Evolutionary conservation across 2,797 vertebrate genomes (phyloP).

Genomic region (Rhinella marina): DNA sequence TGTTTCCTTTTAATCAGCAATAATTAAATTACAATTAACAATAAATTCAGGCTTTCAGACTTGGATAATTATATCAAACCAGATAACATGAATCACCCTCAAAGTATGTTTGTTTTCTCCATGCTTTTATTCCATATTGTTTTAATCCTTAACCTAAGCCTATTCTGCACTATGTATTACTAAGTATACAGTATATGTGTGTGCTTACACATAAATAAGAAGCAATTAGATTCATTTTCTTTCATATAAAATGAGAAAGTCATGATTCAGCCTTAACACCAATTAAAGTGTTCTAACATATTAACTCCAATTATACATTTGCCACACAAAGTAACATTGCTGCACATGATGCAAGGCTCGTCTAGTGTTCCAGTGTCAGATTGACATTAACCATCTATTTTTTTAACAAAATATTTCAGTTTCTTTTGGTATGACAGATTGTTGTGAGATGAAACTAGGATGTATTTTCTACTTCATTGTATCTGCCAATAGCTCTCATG

Average conservation of each 20-base stretch:
- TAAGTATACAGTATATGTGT: slow-evolving; percentile 27
- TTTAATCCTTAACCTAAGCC: slow-evolving; percentile 24
- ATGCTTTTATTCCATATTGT: slow-evolving; percentile 40
- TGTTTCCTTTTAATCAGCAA: slow-evolving; percentile 27
- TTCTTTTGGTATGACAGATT: not conserved
- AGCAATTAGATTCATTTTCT: slow-evolving; percentile 31
- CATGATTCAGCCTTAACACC: slow-evolving; percentile 38
- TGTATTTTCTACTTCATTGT: not conserved
- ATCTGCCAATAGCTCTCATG: not conserved
- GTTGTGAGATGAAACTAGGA: not conserved
- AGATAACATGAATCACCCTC: slow-evolving; percentile 34
- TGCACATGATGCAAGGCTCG: not conserved
- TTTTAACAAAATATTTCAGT: not conserved
- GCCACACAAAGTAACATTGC: not conserved
- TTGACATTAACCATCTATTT: not conserved
- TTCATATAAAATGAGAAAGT: slow-evolving; percentile 21
- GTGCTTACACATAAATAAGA: slow-evolving; percentile 47
- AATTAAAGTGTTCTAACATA: slow-evolving; percentile 26
- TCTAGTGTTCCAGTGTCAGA: not conserved
- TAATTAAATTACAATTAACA: slow-evolving; percentile 44
- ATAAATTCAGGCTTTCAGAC: not conserved
- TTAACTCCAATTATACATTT: slow-evolving; percentile 37
- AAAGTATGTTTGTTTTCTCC: slow-evolving; percentile 23
- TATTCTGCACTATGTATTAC: slow-evolving; percentile 10
- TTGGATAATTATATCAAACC: slow-evolving; percentile 27